Evolutionary conservation across 2,113 vertebrate species (phyloP), one percentile per base, ranked within the genome.

Genomic region (Lanius ludovicianus): DNA sequence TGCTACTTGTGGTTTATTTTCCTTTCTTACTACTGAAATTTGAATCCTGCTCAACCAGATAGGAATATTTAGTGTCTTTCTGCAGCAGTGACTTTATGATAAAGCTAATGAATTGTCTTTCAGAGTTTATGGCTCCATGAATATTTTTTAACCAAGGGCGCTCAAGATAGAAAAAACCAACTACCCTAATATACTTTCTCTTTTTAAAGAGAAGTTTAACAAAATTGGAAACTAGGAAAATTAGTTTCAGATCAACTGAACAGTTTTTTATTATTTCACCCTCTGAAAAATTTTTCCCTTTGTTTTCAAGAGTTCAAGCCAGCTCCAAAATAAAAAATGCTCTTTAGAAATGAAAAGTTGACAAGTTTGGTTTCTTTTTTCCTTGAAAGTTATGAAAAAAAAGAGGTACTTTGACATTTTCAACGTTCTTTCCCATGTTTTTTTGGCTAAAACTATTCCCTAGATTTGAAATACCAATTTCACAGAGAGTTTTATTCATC

Each of bases 381-480:
- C 79, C 52, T 84, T 92, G 80, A 92, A 95, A 91, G 69, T 60
- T 4, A 1, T 16, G 14, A 47, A 53, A 80, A 53, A 80, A 57
- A 81, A 60, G 27, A 53, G 88, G 11, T 31, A 42, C 76, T 64
- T 90, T 81, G 69, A 89, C 83, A 91, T 94, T 95, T 96, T 92
- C 73, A 75, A 18, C 56, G 68, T 94, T 89, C 76, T 92, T 96
- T 91, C 57, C 44, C 81, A 49, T 75, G 53, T 15, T 60, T 68
- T 89, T 90, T 89, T 91, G 84, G 77, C 76, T 82, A 82, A 78
- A 82, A 64, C 31, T 64, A 3, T 78, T 89, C 62, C 92, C 65
- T 87, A 87, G 81, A 75, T 93, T 93, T 82, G 49, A 91, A 84
- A 92, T 87, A 84, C 59, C 76, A 22, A 10, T 87, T 92, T 95